Base-by-base conservation (phyloP, 2,797 vertebrate species). In the Ateles fusciceps region DNA sequence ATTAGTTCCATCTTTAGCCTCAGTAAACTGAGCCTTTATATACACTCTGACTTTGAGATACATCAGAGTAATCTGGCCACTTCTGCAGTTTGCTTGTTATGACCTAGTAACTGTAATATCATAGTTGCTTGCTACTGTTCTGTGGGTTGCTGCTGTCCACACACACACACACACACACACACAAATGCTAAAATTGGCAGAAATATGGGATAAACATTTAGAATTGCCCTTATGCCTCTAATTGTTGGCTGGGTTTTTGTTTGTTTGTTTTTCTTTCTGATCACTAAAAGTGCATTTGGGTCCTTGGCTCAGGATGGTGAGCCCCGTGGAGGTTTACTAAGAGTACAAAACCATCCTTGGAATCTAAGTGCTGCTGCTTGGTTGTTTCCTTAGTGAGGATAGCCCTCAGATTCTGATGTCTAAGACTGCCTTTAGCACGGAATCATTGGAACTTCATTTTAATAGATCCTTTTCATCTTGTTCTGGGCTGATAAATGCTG, bases 41-140 rank as follows among this genome's bases (percentile, higher is more conserved):
- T 55, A 33, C n/a, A 90, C 22, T 81, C 46, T 93, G 85, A 39
- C 46, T 95, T 26, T 50, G 11, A 79, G 72, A 79, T 61, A 74
- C 19, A 36, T 78, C 10, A 39, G 36, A n/a, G 39, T 93, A 83
- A 89, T 96, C 50, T 87, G 85, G 71, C 76, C 30, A 28, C 36
- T 87, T 52, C 30, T 59, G 36, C 12, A 86, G 94, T 93, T 93
- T 78, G 85, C 76, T 93, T 95, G 24, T 86, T 85, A 48, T 48
- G 80, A 80, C 48, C 46, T 78, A 75, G n/a, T 78, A 72, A n/a
- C 28, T 85, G 10, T 74, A 57, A 83, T 46, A 28, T 55, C 71
- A 68, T 85, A 46, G 42, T 94, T 68, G 75, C 11, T 71, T 83
- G 59, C 39, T 87, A 19, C 75, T 61, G 24, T 89, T 93, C 13